phyloP scores from a whole-genome alignment of 2,797 vertebrate species.

The Scyliorhinus canicula region DNA sequence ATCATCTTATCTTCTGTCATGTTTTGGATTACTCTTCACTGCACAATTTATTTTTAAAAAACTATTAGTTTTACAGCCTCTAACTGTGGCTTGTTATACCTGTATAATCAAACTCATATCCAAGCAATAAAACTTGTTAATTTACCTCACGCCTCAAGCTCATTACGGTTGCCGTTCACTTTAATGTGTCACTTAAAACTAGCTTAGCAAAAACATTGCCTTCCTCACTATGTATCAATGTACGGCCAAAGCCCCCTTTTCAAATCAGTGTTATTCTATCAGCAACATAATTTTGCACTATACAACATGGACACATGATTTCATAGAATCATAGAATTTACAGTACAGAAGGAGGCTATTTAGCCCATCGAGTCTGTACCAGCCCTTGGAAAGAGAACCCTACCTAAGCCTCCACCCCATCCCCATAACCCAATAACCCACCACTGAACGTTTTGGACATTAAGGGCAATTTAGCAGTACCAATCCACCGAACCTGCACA shows the following conservation, averaged over 20 bases:
- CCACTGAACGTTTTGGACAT: too few relatives aligned
- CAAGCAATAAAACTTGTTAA: neutral
- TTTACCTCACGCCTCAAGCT: neutral
- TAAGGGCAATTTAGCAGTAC: too few relatives aligned
- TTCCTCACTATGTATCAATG: neutral
- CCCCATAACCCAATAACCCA: too few relatives aligned
- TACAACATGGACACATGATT: neutral
- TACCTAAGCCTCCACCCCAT: too few relatives aligned
- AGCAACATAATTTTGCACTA: neutral
- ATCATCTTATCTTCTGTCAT: neutral
- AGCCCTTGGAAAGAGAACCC: too few relatives aligned
- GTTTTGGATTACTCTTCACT: neutral
- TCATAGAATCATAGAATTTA: too few relatives aligned
- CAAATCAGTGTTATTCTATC: neutral
- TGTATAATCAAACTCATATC: neutral
- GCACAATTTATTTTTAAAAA: neutral
- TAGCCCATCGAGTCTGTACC: too few relatives aligned
- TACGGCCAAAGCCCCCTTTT: neutral
- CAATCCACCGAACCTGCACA: too few relatives aligned
- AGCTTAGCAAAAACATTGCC: neutral
- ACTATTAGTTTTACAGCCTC: neutral
- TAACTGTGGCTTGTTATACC: neutral
- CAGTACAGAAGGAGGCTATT: too few relatives aligned
- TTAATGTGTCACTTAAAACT: neutral
- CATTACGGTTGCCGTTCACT: neutral